phyloP scores from a whole-genome alignment of 2,888 invertebrate species.

The Muscina levida region DNA sequence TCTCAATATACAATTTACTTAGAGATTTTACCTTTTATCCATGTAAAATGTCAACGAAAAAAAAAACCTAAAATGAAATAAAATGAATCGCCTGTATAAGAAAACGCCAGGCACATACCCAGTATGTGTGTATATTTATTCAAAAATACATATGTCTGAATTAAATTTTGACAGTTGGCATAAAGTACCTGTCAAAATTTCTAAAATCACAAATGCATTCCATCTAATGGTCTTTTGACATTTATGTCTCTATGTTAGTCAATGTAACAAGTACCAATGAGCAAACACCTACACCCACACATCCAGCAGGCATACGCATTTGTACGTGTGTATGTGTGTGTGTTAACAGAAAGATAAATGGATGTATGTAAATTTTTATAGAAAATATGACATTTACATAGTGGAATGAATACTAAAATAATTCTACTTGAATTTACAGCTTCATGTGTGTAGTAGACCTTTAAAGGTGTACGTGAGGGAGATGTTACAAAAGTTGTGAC shows the following conservation, averaged over 20 bases:
- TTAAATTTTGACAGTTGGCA: constrained; percentile 66
- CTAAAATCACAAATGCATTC: constrained; percentile 65
- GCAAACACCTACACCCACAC: not conserved
- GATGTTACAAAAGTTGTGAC: not conserved
- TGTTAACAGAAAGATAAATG: not conserved
- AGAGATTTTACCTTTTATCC: too few relatives aligned
- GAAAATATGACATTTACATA: constrained; percentile 36
- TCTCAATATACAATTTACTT: too few relatives aligned
- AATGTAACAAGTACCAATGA: too few relatives aligned
- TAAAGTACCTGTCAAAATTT: constrained; percentile 65
- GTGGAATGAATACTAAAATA: constrained; percentile 19
- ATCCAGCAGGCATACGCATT: not conserved
- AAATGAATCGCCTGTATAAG: too few relatives aligned
- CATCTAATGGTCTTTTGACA: constrained; percentile 65
- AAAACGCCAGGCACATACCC: not conserved
- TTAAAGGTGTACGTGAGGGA: not conserved
- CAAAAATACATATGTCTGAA: constrained; percentile 29
- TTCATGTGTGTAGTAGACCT: too few relatives aligned
- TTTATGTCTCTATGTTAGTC: constrained; percentile 51
- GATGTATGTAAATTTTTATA: constrained; percentile 20
- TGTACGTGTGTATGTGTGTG: not conserved
- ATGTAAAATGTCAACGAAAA: not conserved
- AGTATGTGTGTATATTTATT: not conserved
- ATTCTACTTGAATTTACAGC: not conserved
- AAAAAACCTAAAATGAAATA: constrained; percentile 16